Percentiles rank a stretch among this genome's conserved stretches.
Conservation (phyloP, 2,888 invertebrate species). For the Nomada fucata region DNA sequence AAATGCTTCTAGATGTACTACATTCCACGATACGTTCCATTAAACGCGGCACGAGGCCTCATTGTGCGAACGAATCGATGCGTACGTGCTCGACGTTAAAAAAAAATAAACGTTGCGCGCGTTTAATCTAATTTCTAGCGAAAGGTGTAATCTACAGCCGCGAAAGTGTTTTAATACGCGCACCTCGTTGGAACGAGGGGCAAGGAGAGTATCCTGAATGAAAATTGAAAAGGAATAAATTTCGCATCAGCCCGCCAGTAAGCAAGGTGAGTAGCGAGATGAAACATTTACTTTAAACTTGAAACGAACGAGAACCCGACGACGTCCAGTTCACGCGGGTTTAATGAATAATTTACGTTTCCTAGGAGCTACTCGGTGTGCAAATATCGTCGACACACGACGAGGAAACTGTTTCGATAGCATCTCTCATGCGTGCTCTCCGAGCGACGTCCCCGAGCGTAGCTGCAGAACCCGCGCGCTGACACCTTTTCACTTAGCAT, state of each 20-base stretch:
- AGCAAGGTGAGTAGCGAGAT: background rate
- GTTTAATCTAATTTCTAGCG: conserved; percentile 49
- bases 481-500: conserved; percentile 56
- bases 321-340: conserved; percentile 30
- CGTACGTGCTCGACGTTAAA: conserved; percentile 9
- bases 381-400: conserved; percentile 52
- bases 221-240: conserved; percentile 5
- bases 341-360: conserved; percentile 77
- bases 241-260: background rate
- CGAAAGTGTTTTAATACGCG: conserved; percentile 51
- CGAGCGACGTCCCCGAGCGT: conserved; percentile 14
- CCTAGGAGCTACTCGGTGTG: conserved; percentile 49
- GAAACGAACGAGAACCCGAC: conserved; percentile 44
- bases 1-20: conserved; percentile 37
- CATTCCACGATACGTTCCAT: conserved; percentile 59
- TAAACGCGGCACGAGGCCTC: conserved; percentile 49
- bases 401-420: conserved; percentile 65
- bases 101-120: background rate
- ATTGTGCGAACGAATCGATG: conserved; percentile 23
- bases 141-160: conserved; percentile 38
- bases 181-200: background rate
- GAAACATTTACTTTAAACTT: conserved; percentile 7
- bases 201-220: conserved; percentile 6
- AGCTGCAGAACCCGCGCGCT: conserved; percentile 38
- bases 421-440: conserved; percentile 60